These are phyloP conservation scores for Etia nguti DNA, from an alignment of 2,113 vertebrate species.

Conservation along the genomic window DNA sequence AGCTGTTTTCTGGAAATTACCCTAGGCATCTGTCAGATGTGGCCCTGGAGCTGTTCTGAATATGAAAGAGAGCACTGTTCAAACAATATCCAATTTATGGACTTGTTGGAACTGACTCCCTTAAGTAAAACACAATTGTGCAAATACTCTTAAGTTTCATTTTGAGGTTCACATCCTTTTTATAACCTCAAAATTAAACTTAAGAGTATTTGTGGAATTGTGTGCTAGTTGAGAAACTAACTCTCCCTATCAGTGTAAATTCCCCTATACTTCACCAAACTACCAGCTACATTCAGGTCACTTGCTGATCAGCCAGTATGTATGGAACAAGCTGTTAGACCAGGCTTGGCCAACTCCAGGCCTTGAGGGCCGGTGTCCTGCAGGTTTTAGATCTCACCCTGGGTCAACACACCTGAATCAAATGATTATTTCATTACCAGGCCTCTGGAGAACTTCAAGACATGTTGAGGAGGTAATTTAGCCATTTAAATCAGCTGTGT, in stretches of 20 bases:
- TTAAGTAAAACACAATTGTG: not conserved
- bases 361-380: no score
- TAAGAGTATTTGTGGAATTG: no score
- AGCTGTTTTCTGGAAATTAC: not conserved
- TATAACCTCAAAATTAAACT: no score
- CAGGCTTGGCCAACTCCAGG: no score
- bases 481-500: no score
- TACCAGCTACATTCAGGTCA: not conserved
- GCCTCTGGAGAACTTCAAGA: no score
- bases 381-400: no score
- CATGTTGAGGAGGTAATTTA: no score
- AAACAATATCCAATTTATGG: not conserved
- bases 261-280: not conserved
- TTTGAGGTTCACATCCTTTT: not conserved
- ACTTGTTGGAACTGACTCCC: not conserved
- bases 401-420: no score
- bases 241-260: not conserved
- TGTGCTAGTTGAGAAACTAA: not conserved
- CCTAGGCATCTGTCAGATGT: not conserved
- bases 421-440: no score
- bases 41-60: not conserved
- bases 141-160: not conserved
- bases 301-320: not conserved
- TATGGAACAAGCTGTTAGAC: not conserved
- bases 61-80: not conserved